These are phyloP conservation scores for Acleris laterana DNA, from an alignment of 2,888 invertebrate species.

Conservation along the genomic window DNA sequence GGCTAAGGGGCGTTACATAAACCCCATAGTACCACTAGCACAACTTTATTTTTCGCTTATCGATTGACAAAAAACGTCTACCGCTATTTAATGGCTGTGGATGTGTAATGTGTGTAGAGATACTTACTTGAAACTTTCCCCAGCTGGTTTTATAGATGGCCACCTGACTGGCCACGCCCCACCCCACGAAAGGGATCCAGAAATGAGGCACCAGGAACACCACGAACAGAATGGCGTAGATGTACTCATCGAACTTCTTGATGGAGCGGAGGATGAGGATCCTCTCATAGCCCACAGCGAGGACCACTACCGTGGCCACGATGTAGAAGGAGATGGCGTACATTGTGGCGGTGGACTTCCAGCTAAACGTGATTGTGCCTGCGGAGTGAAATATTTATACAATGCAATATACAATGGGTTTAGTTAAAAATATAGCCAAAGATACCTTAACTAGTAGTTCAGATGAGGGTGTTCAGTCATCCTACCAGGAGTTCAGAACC, in stretches of 20 bases:
- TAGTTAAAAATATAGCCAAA: no score
- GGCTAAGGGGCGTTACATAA: no score
- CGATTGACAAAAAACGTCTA: no score
- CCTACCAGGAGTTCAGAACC: no score
- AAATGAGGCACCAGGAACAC: constrained; percentile 88
- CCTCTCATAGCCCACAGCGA: constrained; percentile 86
- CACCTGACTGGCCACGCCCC: constrained; percentile 88
- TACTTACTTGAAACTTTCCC: constrained; percentile 86
- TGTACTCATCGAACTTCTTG: constrained; percentile 87
- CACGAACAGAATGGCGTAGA: constrained; percentile 87
- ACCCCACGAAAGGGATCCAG: constrained; percentile 88
- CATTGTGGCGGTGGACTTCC: constrained; percentile 85
- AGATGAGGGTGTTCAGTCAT: no score
- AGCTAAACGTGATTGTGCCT: constrained; percentile 86
- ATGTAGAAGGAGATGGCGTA: constrained; percentile 87
- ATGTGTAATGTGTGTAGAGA: no score
- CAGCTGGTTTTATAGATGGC: constrained; percentile 88
- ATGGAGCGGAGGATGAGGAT: constrained; percentile 85
- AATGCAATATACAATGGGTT: no score
- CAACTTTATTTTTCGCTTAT: no score
- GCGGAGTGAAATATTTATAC: no score
- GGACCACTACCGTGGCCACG: constrained; percentile 82
- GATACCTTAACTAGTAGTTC: no score
- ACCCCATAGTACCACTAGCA: no score
- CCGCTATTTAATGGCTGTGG: no score